A percentile compares a stretch with the other conserved stretches of the same genome.
These are phyloP conservation scores for Leptonema lineaticorne DNA, from an alignment of 1,140 invertebrate genomes.

Conservation along the genomic window DNA sequence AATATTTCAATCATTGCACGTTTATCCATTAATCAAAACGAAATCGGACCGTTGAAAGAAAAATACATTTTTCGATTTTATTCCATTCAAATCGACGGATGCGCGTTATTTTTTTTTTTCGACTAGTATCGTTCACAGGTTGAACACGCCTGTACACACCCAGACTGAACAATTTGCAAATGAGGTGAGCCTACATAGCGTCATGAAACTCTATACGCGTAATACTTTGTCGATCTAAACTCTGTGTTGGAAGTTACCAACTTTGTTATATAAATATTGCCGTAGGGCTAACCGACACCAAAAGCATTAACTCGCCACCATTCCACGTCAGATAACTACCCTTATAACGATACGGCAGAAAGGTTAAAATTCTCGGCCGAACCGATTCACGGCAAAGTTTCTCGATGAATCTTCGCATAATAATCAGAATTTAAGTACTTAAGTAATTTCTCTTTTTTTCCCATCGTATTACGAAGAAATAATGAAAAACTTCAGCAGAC, in stretches of 20 bases:
- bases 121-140: slow-evolving; percentile 1
- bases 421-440: slow-evolving; percentile 16
- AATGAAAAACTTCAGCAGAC: slow-evolving; percentile 8
- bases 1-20: neutral
- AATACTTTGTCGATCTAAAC: slow-evolving; percentile 42
- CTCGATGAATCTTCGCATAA: slow-evolving; percentile 2
- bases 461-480: slow-evolving; percentile 2
- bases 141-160: slow-evolving; percentile 8
- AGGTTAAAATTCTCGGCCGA: neutral
- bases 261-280: slow-evolving; percentile 42
- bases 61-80: neutral
- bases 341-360: neutral
- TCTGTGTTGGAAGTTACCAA: slow-evolving; percentile 38
- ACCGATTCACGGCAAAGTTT: neutral
- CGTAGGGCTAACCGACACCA: neutral
- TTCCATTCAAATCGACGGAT: too few species aligned
- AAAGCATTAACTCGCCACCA: neutral
- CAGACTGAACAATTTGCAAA: slow-evolving; percentile 38
- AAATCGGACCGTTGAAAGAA: too few species aligned
- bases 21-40: too few species aligned
- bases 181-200: slow-evolving; percentile 37
- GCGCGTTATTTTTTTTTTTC: neutral
- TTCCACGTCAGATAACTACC: neutral
- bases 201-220: slow-evolving; percentile 35
- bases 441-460: slow-evolving; percentile 12